Conservation (phyloP, 2,888 invertebrate species). For the Notodonta ziczac region DNA sequence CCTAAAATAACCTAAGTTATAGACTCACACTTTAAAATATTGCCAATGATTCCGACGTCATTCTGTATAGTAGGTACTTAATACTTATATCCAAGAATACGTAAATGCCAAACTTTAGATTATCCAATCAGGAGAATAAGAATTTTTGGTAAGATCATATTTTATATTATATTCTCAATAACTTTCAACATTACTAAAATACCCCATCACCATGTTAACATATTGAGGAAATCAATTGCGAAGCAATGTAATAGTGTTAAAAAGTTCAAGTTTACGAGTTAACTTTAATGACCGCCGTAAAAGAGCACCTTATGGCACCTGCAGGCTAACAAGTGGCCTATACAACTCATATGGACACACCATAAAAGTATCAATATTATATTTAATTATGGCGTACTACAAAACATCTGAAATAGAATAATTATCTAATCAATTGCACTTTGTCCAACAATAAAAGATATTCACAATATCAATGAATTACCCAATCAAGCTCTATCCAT, state of each 20-base stretch:
- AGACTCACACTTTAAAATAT: too few species aligned
- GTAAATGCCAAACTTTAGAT: not conserved
- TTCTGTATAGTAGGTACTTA: too few species aligned
- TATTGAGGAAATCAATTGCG: not conserved
- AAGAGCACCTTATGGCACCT: slow-evolving; percentile 10
- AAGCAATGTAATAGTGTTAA: not conserved
- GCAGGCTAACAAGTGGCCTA: slow-evolving; percentile 41
- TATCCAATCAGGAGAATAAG: too few species aligned
- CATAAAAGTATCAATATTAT: not conserved
- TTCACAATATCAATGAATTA: not conserved
- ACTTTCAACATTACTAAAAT: too few species aligned
- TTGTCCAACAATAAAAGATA: slow-evolving; percentile 16
- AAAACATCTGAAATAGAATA: not conserved
- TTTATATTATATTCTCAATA: too few species aligned
- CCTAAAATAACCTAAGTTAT: too few species aligned
- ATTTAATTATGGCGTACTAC: not conserved
- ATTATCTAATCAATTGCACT: slow-evolving; percentile 9
- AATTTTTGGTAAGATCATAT: too few species aligned
- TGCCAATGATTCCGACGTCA: too few species aligned
- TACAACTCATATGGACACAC: slow-evolving; percentile 15
- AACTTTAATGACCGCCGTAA: slow-evolving; percentile 24
- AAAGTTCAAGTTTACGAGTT: slow-evolving; percentile 42
- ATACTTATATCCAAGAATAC: not conserved
- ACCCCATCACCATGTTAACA: too few species aligned
- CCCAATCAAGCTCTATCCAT: too few species aligned